phyloP scores from a whole-genome alignment of 2,888 invertebrate species.

The Drosophila greeni region DNA sequence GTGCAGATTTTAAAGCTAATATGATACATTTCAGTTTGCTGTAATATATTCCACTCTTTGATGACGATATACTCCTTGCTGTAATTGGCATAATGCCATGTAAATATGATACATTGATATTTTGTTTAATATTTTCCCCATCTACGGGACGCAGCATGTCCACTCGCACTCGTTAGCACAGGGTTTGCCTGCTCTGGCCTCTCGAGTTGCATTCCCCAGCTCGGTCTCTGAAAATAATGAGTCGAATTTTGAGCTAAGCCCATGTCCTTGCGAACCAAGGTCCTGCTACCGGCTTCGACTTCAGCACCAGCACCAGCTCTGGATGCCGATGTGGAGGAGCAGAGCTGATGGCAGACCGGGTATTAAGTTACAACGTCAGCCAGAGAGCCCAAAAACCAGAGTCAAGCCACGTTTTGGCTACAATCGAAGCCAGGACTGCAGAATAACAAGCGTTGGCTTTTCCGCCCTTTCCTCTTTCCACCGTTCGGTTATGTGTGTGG shows the following conservation, averaged over 20 bases:
- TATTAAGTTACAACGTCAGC: conserved; percentile 44
- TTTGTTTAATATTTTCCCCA: neutral
- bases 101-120: conserved; percentile 1
- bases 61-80: neutral
- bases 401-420: conserved; percentile 38
- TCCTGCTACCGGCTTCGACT: neutral
- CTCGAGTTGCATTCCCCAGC: conserved; percentile 21
- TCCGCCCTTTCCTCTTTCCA: neutral
- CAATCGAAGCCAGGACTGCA: conserved; percentile 21
- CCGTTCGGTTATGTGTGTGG: conserved; percentile 2
- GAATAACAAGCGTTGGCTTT: conserved; percentile 18
- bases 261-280: conserved; percentile 13
- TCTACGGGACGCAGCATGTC: neutral
- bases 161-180: neutral
- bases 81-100: conserved; percentile 1
- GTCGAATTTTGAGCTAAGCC: conserved; percentile 41
- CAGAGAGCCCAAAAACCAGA: conserved; percentile 5
- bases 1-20: no score
- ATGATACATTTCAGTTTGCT: no score
- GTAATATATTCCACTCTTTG: no score
- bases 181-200: conserved; percentile 3
- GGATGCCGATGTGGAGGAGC: neutral
- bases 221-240: conserved; percentile 52
- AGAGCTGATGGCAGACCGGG: conserved; percentile 17
- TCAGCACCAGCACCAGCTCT: neutral